phyloP scores from a whole-genome alignment of 1,140 invertebrate genomes.

The Aphelinus certus region DNA sequence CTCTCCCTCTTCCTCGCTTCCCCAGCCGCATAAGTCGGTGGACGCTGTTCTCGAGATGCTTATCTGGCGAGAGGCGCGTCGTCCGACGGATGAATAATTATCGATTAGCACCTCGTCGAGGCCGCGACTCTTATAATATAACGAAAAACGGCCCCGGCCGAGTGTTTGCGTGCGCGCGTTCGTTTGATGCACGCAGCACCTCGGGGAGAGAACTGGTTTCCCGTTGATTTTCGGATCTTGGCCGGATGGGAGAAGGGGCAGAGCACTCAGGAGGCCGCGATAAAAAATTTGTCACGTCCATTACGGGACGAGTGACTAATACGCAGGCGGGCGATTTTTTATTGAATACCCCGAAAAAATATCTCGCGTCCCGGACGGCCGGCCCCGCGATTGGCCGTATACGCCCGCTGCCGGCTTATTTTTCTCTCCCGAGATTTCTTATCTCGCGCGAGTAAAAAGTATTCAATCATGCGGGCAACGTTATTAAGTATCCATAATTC shows the following conservation, averaged over 20 bases:
- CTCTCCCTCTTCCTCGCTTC: conserved; percentile 30
- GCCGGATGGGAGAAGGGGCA: not conserved
- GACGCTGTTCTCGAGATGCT: conserved; percentile 48
- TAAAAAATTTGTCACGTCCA: conserved; percentile 38
- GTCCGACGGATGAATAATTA: conserved; percentile 56
- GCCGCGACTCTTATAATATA: not conserved
- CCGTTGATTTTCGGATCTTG: conserved; percentile 25
- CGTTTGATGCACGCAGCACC: not conserved
- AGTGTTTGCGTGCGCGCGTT: no score
- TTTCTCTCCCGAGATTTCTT: no score
- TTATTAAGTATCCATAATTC: no score
- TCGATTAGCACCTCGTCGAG: conserved; percentile 45
- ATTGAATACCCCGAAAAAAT: no score
- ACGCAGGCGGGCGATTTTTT: no score
- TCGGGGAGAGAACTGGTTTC: conserved; percentile 26
- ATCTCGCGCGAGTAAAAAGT: no score
- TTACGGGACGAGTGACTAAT: conserved; percentile 24
- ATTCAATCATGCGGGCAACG: no score
- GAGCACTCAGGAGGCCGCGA: conserved; percentile 19
- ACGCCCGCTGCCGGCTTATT: no score
- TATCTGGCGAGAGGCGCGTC: conserved; percentile 42
- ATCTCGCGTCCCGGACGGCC: no score
- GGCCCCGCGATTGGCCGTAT: no score
- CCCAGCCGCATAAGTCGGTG: conserved; percentile 15
- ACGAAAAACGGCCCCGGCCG: no score